phyloP scores from a whole-genome alignment of 1,140 invertebrate genomes.

The Ruditapes philippinarum region DNA sequence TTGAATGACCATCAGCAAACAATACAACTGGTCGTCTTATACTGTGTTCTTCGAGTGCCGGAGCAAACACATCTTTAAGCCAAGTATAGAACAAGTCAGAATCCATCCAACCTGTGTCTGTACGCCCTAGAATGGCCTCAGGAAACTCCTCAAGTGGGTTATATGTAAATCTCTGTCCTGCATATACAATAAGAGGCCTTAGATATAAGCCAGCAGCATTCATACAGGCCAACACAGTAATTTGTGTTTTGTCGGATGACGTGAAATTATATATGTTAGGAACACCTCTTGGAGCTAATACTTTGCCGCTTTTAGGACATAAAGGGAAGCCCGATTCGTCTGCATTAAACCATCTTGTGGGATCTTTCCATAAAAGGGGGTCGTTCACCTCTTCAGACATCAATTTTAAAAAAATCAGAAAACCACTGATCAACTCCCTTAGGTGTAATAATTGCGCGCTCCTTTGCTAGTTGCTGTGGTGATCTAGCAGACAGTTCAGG shows the following conservation, averaged over 20 bases:
- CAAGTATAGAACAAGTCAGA: slow-evolving; percentile 3
- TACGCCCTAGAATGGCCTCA: slow-evolving; percentile 12
- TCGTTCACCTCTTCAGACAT: background rate
- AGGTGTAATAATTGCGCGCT: slow-evolving; percentile 30
- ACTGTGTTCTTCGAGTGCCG: background rate
- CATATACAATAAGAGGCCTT: slow-evolving; percentile 24
- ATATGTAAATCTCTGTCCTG: background rate
- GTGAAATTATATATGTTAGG: slow-evolving; percentile 30
- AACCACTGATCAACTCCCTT: slow-evolving; percentile 52
- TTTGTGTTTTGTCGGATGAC: background rate
- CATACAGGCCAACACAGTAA: slow-evolving; percentile 30
- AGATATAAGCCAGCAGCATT: background rate
- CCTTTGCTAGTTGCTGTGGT: slow-evolving; percentile 22
- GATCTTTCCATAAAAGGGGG: background rate
- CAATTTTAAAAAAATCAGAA: background rate
- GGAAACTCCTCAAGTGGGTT: slow-evolving; percentile 37
- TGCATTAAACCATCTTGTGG: slow-evolving; percentile 32
- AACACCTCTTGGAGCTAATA: slow-evolving; percentile 23
- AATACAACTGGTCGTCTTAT: slow-evolving; percentile 1
- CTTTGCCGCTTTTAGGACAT: slow-evolving; percentile 20
- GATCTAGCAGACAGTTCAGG: background rate
- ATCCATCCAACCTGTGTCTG: slow-evolving; percentile 47
- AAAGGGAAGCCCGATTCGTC: slow-evolving; percentile 53
- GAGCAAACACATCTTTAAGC: slow-evolving; percentile 10
- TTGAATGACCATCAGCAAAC: slow-evolving; percentile 35